These are phyloP conservation scores for Drosophila kohkoa DNA, from an alignment of 1,140 invertebrate genomes.

Conservation along the genomic window DNA sequence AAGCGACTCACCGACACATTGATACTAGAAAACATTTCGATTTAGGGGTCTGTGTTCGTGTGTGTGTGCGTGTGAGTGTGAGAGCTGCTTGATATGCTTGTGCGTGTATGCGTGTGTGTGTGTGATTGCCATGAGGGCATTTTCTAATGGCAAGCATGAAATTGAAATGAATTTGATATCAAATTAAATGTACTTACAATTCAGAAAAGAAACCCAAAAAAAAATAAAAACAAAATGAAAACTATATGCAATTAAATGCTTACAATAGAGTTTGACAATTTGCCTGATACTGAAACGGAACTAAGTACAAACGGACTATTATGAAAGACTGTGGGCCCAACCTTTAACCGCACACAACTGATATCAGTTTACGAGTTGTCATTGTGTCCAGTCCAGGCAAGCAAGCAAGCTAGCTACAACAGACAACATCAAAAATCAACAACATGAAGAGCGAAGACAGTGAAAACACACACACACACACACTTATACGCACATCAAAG, in stretches of 20 bases:
- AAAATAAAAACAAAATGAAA: not conserved
- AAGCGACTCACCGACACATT: constrained; percentile 55
- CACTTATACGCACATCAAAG: too few relatives aligned
- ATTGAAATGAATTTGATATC: constrained; percentile 72
- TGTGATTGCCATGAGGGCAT: constrained; percentile 62
- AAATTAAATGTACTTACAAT: constrained; percentile 64
- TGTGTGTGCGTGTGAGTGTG: constrained; percentile 34
- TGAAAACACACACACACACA: too few relatives aligned
- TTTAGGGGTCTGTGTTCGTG: constrained; percentile 43
- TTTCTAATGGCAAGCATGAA: constrained; percentile 68
- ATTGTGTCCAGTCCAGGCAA: constrained; percentile 30
- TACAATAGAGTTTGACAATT: constrained; percentile 19
- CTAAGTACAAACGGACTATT: constrained; percentile 21
- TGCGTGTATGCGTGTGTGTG: constrained; percentile 26
- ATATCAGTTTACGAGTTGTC: constrained; percentile 49
- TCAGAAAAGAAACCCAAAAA: constrained; percentile 1
- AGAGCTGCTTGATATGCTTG: constrained; percentile 54
- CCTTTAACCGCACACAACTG: constrained; percentile 51
- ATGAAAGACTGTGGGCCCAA: constrained; percentile 39
- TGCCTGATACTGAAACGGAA: constrained; percentile 27
- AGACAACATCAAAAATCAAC: constrained; percentile 10
- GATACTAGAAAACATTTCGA: constrained; percentile 51
- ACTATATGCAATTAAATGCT: constrained; percentile 41
- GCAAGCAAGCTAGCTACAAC: not conserved
- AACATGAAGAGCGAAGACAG: not conserved